Evolutionary conservation across 2,113 vertebrate genomes (phyloP).

Genomic region (Tragelaphus strepsiceros): DNA sequence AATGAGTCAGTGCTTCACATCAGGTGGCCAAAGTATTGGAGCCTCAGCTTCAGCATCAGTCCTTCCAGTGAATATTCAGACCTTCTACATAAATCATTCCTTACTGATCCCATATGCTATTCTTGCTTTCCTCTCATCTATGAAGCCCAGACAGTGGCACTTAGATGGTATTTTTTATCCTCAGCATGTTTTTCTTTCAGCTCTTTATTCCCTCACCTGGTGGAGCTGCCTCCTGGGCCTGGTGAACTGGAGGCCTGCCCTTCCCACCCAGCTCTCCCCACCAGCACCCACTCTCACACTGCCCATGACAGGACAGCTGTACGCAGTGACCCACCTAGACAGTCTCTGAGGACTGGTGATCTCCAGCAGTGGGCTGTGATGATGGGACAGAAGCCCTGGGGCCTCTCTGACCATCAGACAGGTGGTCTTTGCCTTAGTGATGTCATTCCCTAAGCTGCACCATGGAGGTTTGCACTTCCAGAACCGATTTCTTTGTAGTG

Average conservation of each 20-base stretch:
- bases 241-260: not conserved
- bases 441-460: not conserved
- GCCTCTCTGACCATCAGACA: not conserved
- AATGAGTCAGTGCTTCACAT: not conserved
- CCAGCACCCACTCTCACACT: not conserved
- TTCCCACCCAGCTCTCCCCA: not conserved
- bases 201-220: not conserved
- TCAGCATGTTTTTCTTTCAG: not conserved
- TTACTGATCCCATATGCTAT: no score
- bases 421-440: not conserved
- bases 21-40: not conserved
- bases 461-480: not conserved
- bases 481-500: not conserved
- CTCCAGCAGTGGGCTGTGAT: not conserved
- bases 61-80: not conserved
- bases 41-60: not conserved
- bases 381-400: fast-evolving
- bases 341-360: not conserved
- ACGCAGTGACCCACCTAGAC: fast-evolving
- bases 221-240: not conserved
- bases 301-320: fast-evolving
- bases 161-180: not conserved
- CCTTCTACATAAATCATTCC: fast-evolving
- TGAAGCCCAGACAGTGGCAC: not conserved
- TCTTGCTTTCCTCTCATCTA: not conserved